phyloP scores from a whole-genome alignment of 2,888 invertebrate genomes.

The Epiblema foenella region DNA sequence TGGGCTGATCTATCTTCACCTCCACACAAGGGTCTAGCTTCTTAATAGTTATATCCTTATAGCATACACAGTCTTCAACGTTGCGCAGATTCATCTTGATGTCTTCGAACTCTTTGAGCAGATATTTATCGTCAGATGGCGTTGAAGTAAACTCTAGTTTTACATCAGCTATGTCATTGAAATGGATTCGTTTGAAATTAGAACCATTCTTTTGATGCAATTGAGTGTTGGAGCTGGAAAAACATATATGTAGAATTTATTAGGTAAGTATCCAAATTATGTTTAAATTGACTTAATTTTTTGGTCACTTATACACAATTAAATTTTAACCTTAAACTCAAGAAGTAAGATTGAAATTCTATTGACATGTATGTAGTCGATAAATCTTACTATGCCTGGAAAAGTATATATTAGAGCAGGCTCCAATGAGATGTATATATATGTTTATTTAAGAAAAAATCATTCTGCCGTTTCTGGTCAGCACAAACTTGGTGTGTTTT shows the following conservation, averaged over 20 bases:
- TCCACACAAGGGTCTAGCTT: conserved; percentile 48
- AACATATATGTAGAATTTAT: too few species aligned
- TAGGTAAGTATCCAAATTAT: not conserved
- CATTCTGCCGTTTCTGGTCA: too few species aligned
- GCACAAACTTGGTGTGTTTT: too few species aligned
- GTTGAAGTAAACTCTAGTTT: conserved; percentile 52
- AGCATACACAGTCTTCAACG: conserved; percentile 27
- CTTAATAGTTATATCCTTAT: conserved; percentile 48
- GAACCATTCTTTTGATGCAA: conserved; percentile 52
- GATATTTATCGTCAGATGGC: conserved; percentile 47
- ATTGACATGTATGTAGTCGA: too few species aligned
- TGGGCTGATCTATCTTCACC: conserved; percentile 44
- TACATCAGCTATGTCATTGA: conserved; percentile 62
- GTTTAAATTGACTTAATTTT: not conserved
- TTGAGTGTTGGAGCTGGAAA: conserved; percentile 58
- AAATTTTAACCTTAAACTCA: too few species aligned
- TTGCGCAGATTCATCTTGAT: conserved; percentile 44
- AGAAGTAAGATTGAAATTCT: too few species aligned
- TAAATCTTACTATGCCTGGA: too few species aligned
- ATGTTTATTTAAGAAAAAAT: too few species aligned
- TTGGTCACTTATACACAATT: too few species aligned
- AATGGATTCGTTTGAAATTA: conserved; percentile 55
- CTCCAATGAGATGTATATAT: too few species aligned
- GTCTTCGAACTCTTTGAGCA: conserved; percentile 43
- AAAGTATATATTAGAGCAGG: too few species aligned